These are phyloP conservation scores for Rhagonycha fulva DNA, from an alignment of 2,888 invertebrate genomes.

Conservation along the genomic window DNA sequence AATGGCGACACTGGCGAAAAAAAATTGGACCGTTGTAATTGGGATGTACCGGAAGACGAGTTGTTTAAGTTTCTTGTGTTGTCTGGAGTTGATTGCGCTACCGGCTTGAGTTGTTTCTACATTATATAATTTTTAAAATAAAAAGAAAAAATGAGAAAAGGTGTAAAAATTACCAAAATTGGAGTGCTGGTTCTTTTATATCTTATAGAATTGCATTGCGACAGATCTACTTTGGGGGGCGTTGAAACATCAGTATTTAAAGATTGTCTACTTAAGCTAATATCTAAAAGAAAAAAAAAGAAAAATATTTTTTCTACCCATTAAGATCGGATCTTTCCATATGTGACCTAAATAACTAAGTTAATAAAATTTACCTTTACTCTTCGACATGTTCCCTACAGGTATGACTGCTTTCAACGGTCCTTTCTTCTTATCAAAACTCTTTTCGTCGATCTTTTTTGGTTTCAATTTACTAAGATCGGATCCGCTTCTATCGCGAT, in stretches of 20 bases:
- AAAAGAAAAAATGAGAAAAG: neutral
- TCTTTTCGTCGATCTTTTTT: conserved; percentile 23
- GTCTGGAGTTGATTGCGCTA: conserved; percentile 37
- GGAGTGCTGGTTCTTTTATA: conserved; percentile 32
- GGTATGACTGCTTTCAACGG: conserved; percentile 38
- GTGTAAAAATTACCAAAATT: conserved; percentile 24
- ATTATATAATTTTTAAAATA: neutral
- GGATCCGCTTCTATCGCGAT: neutral
- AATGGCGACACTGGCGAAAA: conserved; percentile 30
- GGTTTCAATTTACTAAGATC: conserved; percentile 29
- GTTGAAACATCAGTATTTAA: neutral
- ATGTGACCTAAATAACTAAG: too few species aligned
- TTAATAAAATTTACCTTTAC: conserved; percentile 12
- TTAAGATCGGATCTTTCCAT: too few species aligned
- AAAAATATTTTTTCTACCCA: neutral
- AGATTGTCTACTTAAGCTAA: neutral
- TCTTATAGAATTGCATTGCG: neutral
- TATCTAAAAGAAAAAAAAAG: neutral
- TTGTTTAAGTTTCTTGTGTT: neutral
- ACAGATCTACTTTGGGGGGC: conserved; percentile 6
- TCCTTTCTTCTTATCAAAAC: conserved; percentile 21
- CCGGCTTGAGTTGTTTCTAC: conserved; percentile 30
- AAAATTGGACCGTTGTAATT: conserved; percentile 24
- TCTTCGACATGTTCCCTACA: conserved; percentile 33
- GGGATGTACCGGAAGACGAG: conserved; percentile 15